Conservation (phyloP, 2,888 invertebrate genomes). For the Diploptera punctata region DNA sequence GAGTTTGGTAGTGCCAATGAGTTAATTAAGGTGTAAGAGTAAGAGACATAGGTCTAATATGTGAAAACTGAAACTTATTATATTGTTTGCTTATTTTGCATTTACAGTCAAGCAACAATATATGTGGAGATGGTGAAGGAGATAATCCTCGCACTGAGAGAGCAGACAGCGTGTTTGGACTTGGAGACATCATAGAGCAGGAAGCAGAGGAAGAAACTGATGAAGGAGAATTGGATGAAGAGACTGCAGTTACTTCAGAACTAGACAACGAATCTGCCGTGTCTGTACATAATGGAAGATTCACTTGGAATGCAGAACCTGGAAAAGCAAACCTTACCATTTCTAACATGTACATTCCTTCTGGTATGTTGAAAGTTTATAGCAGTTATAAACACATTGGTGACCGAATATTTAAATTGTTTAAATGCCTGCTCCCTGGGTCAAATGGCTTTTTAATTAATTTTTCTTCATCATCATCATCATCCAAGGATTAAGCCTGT, state of each 20-base stretch:
- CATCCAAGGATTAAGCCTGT: too few relatives aligned
- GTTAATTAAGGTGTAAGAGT: too few relatives aligned
- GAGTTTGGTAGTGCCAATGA: too few relatives aligned
- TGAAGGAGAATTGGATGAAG: slow-evolving; percentile 39
- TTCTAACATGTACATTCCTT: slow-evolving; percentile 56
- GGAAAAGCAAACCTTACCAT: slow-evolving; percentile 12
- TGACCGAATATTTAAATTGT: too few relatives aligned
- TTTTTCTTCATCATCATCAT: too few relatives aligned
- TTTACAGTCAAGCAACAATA: too few relatives aligned
- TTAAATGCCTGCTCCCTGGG: too few relatives aligned
- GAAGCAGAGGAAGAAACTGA: slow-evolving; percentile 47
- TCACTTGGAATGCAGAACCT: slow-evolving; percentile 58
- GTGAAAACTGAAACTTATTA: too few relatives aligned
- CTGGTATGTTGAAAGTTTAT: slow-evolving; percentile 54
- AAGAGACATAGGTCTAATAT: too few relatives aligned
- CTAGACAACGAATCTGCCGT: slow-evolving; percentile 40
- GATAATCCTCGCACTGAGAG: slow-evolving; percentile 4
- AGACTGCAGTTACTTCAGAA: background rate
- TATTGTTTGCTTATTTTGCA: too few relatives aligned
- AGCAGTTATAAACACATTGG: too few relatives aligned
- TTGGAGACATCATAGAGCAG: slow-evolving; percentile 41
- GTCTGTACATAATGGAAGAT: slow-evolving; percentile 50
- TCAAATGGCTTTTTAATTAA: too few relatives aligned
- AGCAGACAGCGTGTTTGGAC: slow-evolving; percentile 32
- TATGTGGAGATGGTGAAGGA: background rate